These are phyloP conservation scores for Bibio marci DNA, from an alignment of 2,888 invertebrate genomes.

Conservation along the genomic window DNA sequence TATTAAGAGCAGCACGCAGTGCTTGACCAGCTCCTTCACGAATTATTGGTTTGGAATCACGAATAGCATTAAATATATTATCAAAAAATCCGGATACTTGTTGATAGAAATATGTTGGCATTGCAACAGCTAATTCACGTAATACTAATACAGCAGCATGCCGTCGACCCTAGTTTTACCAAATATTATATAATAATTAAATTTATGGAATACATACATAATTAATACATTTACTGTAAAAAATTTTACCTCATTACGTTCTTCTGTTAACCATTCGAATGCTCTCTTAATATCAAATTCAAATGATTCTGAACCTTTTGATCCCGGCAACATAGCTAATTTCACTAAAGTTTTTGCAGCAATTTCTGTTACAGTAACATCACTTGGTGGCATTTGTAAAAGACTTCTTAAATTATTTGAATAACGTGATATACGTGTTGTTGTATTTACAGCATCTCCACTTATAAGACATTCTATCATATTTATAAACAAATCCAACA, in stretches of 20 bases:
- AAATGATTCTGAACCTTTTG: constrained; percentile 92
- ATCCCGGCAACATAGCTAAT: constrained; percentile 78
- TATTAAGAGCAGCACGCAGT: constrained; percentile 82
- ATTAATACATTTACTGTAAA: too few relatives aligned
- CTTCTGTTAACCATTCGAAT: constrained; percentile 87
- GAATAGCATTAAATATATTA: constrained; percentile 76
- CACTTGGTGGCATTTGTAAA: constrained; percentile 56
- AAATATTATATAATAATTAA: not conserved
- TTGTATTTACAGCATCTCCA: constrained; percentile 82
- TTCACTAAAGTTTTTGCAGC: constrained; percentile 91
- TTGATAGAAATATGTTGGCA: constrained; percentile 95
- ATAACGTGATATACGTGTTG: constrained; percentile 77
- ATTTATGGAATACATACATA: too few relatives aligned
- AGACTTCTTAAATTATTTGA: constrained; percentile 83
- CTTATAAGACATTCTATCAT: constrained; percentile 75
- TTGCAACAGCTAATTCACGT: constrained; percentile 83
- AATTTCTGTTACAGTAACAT: constrained; percentile 87
- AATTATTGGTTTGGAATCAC: constrained; percentile 80
- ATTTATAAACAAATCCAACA: constrained; percentile 3
- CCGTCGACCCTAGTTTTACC: constrained; percentile 50
- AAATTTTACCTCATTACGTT: constrained; percentile 70
- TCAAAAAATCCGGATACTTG: constrained; percentile 89
- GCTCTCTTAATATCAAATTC: constrained; percentile 94
- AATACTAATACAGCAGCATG: constrained; percentile 85
- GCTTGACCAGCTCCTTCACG: constrained; percentile 89